phyloP scores from a whole-genome alignment of 2,888 invertebrate species.

The Ferrisia virgata region DNA sequence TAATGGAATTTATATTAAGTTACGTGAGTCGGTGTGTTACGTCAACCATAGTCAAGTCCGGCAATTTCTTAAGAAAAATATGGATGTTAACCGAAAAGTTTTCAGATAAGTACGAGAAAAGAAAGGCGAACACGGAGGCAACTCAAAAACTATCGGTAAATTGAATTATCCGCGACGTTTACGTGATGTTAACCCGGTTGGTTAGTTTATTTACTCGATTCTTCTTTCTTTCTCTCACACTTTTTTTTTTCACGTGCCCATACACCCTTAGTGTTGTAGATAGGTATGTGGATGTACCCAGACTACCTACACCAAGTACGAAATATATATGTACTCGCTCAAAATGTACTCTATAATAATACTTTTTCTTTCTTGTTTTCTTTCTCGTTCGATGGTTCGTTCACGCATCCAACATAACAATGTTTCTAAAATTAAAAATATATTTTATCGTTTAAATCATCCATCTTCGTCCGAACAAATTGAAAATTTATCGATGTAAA shows the following conservation, averaged over 20 bases:
- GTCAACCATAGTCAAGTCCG: slow-evolving; percentile 28
- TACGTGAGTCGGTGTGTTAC: slow-evolving; percentile 32
- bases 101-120: background rate
- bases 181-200: slow-evolving; percentile 31
- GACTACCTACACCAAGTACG: no score
- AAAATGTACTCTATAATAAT: background rate
- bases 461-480: slow-evolving; percentile 4
- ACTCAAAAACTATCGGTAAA: slow-evolving; percentile 28
- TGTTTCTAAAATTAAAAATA: background rate
- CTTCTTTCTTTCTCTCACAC: background rate
- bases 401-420: background rate
- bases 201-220: slow-evolving; percentile 23
- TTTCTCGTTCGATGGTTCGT: background rate
- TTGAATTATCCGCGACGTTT: slow-evolving; percentile 31
- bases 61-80: slow-evolving; percentile 32
- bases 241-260: background rate
- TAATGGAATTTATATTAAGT: slow-evolving; percentile 39
- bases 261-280: no score
- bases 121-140: slow-evolving; percentile 3
- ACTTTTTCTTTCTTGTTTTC: background rate
- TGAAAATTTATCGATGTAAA: background rate
- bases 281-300: no score
- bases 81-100: slow-evolving; percentile 25
- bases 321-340: background rate
- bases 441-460: background rate